Base-by-base conservation (phyloP, 2,888 invertebrate species). In the Pterobdella sp. region DNA sequence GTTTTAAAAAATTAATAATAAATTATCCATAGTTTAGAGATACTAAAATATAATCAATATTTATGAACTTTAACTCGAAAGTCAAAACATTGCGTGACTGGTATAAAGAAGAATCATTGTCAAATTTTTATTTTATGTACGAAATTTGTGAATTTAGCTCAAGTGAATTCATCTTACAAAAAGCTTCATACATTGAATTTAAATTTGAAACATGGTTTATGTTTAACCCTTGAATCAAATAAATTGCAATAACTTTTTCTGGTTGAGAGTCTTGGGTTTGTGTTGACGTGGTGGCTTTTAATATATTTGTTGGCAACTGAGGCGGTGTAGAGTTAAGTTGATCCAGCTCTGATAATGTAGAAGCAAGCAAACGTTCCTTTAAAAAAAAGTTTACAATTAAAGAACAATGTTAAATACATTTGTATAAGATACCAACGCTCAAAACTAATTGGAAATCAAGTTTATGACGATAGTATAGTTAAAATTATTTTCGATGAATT, bases 321-420 rank as follows among this genome's bases (percentile, higher is more conserved):
- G 49, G 49, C 7, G 4, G 60, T 4, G 60, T 3, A 22, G 60
- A 22, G 3, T 56, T 56, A 3, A 71, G 18, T 22, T 37, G 26
- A 0, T 71, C 71, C 10, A 71, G 60, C 31, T 71, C 71, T 29
- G 37, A 32, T 34, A 63, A 14, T 0, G 63, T n/a, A 1, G 63
- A 42, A 0, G 71, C n/a, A 26, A 71, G 63, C 10, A 71, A 36
- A n/a, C 71, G 71, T 22, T 71, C 71, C 71, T 71, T 4, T 3
- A 18, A 32, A 64, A 31, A 18, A 4, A 64, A 64, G 18, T 22
- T 31, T 22, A 1, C 26, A 64, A 29, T 64, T 32, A 10, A 66
- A 34, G 31, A 66, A 34, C 18, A n/a, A 66, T 34, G 1, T 1
- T 1, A 66, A 2, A n/a, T 1, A 66, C 35, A 4, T 1, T 4